Percentiles rank a stretch among this genome's conserved stretches.
Evolutionary conservation across 2,797 vertebrate genomes (phyloP).

Genomic region (Poecile montanus): DNA sequence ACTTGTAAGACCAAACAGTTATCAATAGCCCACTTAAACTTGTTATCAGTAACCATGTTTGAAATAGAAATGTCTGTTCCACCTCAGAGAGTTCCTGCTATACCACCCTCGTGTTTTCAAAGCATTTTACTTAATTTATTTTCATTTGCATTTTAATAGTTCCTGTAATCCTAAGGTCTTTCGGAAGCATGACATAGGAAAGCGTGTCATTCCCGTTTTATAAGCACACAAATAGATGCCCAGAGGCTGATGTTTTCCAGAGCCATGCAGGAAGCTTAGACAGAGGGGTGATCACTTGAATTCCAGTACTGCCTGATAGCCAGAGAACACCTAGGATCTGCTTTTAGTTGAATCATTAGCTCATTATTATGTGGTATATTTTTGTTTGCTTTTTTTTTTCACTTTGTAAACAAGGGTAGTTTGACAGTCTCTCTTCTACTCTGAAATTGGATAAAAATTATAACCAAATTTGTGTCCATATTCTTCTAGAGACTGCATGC

Average conservation of each 20-base stretch:
- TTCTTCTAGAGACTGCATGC: neutral
- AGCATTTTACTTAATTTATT: conserved; percentile 8
- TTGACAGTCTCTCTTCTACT: neutral
- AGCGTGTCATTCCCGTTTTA: neutral
- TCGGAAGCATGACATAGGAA: neutral
- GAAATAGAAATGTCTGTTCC: neutral
- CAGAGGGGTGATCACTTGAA: neutral
- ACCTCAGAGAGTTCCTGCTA: neutral
- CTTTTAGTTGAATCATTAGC: neutral
- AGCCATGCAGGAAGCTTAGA: neutral
- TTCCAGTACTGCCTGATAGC: neutral
- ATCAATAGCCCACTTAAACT: neutral
- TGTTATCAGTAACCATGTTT: neutral
- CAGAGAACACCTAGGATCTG: neutral
- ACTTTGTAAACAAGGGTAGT: neutral
- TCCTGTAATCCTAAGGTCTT: neutral
- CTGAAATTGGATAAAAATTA: neutral
- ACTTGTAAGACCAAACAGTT: neutral
- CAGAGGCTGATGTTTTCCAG: neutral
- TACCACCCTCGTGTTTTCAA: neutral
- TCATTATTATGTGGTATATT: neutral
- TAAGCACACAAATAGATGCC: neutral
- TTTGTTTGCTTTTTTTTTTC: neutral
- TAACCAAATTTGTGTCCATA: neutral
- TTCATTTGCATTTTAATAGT: conserved; percentile 14